phyloP scores from a whole-genome alignment of 2,888 invertebrate genomes.

The Netelia virgata region DNA sequence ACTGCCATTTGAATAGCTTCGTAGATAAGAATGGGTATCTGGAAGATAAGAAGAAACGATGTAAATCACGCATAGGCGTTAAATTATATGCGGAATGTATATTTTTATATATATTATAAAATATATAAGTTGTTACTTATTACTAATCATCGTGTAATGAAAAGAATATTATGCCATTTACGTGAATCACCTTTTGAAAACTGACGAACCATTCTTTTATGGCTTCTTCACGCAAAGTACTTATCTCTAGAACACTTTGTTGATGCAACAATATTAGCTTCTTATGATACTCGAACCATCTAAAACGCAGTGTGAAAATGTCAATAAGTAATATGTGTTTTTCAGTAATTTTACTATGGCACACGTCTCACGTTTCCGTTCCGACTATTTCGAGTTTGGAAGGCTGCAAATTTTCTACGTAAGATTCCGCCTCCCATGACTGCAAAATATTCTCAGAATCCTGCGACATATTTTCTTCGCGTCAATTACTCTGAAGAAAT shows the following conservation, averaged over 20 bases:
- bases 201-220: slow-evolving; percentile 93
- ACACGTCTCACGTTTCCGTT: slow-evolving; percentile 85
- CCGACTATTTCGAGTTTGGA: slow-evolving; percentile 90
- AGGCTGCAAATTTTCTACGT: slow-evolving; percentile 90
- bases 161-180: slow-evolving; percentile 10
- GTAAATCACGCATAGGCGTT: too few relatives aligned
- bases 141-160: slow-evolving; percentile 10
- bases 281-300: slow-evolving; percentile 94
- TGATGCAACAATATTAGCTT: slow-evolving; percentile 94
- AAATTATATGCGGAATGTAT: too few relatives aligned
- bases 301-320: slow-evolving; percentile 77
- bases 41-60: slow-evolving; percentile 39
- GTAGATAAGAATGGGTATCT: slow-evolving; percentile 91
- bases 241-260: slow-evolving; percentile 94
- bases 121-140: too few relatives aligned
- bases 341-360: not conserved
- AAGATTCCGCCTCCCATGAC: slow-evolving; percentile 91
- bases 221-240: slow-evolving; percentile 91
- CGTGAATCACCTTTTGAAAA: slow-evolving; percentile 88
- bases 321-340: slow-evolving; percentile 54
- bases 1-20: slow-evolving; percentile 93
- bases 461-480: slow-evolving; percentile 69
- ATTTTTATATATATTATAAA: too few relatives aligned
- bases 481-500: slow-evolving; percentile 1
- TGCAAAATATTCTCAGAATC: slow-evolving; percentile 85